Conservation (phyloP, 2,888 invertebrate species). For the Lathronympha strigana region DNA sequence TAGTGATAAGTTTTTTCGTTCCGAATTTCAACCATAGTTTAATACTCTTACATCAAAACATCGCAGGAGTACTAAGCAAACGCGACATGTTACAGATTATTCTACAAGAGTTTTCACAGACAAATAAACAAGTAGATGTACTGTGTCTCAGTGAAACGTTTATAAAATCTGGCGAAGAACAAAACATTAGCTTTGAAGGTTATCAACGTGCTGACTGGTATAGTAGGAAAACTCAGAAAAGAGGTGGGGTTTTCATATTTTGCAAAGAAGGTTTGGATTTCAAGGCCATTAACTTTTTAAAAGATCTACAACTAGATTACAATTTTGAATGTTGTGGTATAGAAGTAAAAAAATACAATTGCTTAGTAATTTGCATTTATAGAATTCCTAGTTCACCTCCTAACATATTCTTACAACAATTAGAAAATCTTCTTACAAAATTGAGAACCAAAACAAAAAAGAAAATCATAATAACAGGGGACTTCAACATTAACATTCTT, state of each 20-base stretch:
- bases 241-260: neutral
- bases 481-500: too few species aligned
- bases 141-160: slow-evolving; percentile 5
- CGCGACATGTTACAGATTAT: neutral
- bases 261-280: neutral
- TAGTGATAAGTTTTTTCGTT: neutral
- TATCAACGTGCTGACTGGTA: neutral
- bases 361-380: slow-evolving; percentile 6
- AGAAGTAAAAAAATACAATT: neutral
- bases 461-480: too few species aligned
- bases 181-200: neutral
- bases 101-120: neutral
- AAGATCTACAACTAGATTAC: neutral
- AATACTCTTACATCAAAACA: neutral
- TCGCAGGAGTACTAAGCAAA: slow-evolving; percentile 10
- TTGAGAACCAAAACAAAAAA: neutral
- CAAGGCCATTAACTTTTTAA: neutral
- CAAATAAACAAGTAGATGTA: neutral
- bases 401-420: neutral
- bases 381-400: slow-evolving; percentile 6
- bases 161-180: neutral
- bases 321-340: neutral
- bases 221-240: neutral
- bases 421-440: neutral
- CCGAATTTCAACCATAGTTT: neutral